These are phyloP conservation scores for Odontamblyopus lacepedii DNA, from an alignment of 2,797 vertebrate genomes.

Conservation along the genomic window DNA sequence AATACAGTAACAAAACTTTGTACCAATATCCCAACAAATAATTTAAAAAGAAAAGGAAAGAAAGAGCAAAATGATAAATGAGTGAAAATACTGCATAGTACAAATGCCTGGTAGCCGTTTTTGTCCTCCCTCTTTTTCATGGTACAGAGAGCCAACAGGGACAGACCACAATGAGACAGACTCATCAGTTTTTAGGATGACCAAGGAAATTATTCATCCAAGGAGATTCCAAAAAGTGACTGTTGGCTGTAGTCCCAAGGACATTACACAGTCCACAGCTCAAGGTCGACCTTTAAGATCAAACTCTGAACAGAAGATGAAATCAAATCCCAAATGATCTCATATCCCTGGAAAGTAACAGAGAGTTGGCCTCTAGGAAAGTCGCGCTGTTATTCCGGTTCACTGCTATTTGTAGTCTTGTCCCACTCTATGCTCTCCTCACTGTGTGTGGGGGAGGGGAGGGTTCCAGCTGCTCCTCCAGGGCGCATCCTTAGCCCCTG, in stretches of 20 bases:
- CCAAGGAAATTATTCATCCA: conserved; percentile 49
- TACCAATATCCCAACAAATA: conserved; percentile 77
- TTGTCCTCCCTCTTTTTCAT: conserved; percentile 56
- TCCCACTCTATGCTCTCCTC: conserved; percentile 98
- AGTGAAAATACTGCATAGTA: conserved; percentile 86
- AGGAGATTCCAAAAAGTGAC: conserved; percentile 57
- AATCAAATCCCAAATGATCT: conserved; percentile 45
- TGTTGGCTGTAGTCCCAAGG: conserved; percentile 50
- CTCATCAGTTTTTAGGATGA: conserved; percentile 65
- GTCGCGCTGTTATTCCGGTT: conserved; percentile 86
- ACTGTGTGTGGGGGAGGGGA: conserved; percentile 86
- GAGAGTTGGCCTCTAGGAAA: conserved; percentile 53
- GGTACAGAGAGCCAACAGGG: conserved; percentile 65
- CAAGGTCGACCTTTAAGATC: conserved; percentile 47
- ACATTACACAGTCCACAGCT: conserved; percentile 46
- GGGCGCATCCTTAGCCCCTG: conserved; percentile 89
- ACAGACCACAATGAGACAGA: conserved; percentile 65
- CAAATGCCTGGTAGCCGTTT: conserved; percentile 71
- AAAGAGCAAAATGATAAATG: conserved; percentile 75
- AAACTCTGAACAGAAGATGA: conserved; percentile 47
- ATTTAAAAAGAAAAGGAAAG: conserved; percentile 73
- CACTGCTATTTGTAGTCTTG: conserved; percentile 94
- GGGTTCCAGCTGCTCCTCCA: conserved; percentile 48
- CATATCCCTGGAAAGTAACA: conserved; percentile 55
- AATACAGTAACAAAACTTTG: conserved; percentile 73